Evolutionary conservation across 2,888 invertebrate species (phyloP).

Genomic region (Eilema depressum): DNA sequence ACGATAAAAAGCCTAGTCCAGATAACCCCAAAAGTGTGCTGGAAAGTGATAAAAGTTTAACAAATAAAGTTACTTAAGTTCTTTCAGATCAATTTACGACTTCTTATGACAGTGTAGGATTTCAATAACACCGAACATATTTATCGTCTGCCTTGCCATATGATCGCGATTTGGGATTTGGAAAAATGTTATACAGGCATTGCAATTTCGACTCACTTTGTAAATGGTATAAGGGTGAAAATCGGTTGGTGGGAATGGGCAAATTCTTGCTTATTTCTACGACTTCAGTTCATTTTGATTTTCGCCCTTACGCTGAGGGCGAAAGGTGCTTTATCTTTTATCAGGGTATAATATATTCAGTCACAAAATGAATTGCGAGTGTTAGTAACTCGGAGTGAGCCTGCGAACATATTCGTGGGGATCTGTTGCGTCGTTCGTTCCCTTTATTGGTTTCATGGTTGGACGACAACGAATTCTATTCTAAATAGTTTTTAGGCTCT

Average conservation of each 20-base stretch:
- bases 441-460: constrained; percentile 77
- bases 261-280: constrained; percentile 76
- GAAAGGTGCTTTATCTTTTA: constrained; percentile 75
- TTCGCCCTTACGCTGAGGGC: constrained; percentile 64
- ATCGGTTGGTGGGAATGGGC: constrained; percentile 53
- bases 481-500: constrained; percentile 70
- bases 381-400: constrained; percentile 86
- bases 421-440: constrained; percentile 83
- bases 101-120: constrained; percentile 80
- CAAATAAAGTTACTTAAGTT: constrained; percentile 70
- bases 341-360: constrained; percentile 81
- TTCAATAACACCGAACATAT: constrained; percentile 82
- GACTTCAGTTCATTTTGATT: constrained; percentile 65
- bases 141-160: constrained; percentile 78
- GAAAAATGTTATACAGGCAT: constrained; percentile 62
- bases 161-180: constrained; percentile 81
- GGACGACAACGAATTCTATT: constrained; percentile 72
- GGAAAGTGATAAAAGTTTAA: constrained; percentile 63
- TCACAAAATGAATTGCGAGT: constrained; percentile 87
- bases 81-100: constrained; percentile 73
- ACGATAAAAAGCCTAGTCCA: constrained; percentile 17
- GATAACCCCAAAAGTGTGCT: constrained; percentile 34
- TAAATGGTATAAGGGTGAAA: constrained; percentile 62
- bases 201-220: constrained; percentile 61
- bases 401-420: constrained; percentile 85